These are phyloP conservation scores for Notodonta ziczac DNA, from an alignment of 2,888 invertebrate species.

Conservation along the genomic window DNA sequence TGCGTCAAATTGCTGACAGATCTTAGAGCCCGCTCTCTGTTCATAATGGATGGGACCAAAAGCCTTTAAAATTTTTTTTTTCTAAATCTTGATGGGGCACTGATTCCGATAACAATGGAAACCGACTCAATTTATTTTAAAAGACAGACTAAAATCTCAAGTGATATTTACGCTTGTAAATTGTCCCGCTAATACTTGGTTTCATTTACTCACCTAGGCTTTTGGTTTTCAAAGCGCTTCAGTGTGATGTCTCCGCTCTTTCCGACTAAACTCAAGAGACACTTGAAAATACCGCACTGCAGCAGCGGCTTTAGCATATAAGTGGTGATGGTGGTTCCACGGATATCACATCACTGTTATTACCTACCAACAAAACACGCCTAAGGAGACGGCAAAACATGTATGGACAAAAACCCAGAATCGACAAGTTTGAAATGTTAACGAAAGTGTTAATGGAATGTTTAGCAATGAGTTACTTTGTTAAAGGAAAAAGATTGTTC, in stretches of 20 bases:
- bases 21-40: conserved; percentile 50
- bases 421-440: too few species aligned
- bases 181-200: too few species aligned
- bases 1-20: conserved; percentile 69
- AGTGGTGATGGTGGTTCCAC: background rate
- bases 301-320: background rate
- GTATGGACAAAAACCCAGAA: too few species aligned
- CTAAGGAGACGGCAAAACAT: too few species aligned
- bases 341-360: background rate
- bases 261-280: background rate
- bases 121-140: too few species aligned
- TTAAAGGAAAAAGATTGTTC: too few species aligned
- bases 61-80: too few species aligned
- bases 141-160: too few species aligned
- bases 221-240: background rate
- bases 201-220: background rate
- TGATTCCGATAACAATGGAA: conserved; percentile 47
- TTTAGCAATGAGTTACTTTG: too few species aligned
- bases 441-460: too few species aligned
- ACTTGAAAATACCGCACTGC: background rate
- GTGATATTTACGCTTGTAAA: too few species aligned
- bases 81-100: conserved; percentile 48
- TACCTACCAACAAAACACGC: too few species aligned
- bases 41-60: conserved; percentile 57
- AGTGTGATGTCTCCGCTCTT: background rate